phyloP scores from a whole-genome alignment of 2,888 invertebrate genomes.

The Imbricaverruca yamaguchii region DNA sequence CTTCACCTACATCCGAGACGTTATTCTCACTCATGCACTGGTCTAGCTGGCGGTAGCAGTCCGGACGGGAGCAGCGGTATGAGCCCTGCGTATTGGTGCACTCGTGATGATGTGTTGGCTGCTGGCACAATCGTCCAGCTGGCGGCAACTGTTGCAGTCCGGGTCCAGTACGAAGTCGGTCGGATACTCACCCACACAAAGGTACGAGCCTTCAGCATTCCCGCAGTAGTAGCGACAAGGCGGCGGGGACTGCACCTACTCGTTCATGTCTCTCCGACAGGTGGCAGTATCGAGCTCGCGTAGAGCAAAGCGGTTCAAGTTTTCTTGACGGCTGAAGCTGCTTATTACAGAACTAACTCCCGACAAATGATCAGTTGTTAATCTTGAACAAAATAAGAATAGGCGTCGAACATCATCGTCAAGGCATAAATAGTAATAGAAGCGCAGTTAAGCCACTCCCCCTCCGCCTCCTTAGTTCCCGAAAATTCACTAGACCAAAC shows the following conservation, averaged over 20 bases:
- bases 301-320: no score
- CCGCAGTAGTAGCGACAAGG: conserved; percentile 72
- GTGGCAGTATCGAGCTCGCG: conserved; percentile 23
- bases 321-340: no score
- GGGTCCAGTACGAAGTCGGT: conserved; percentile 66
- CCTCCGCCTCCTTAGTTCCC: no score
- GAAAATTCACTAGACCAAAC: no score
- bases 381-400: no score
- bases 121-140: conserved; percentile 72
- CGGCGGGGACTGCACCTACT: conserved; percentile 54
- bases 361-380: no score
- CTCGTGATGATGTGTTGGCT: conserved; percentile 59
- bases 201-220: conserved; percentile 70
- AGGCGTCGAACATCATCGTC: no score
- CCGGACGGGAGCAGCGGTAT: conserved; percentile 62
- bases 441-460: no score
- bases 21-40: conserved; percentile 57
- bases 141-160: conserved; percentile 65
- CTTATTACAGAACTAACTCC: no score
- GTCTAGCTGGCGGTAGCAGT: conserved; percentile 65
- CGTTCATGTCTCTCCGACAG: conserved; percentile 57
- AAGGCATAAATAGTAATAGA: no score
- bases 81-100: conserved; percentile 72
- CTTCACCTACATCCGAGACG: no score
- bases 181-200: conserved; percentile 69